These are phyloP conservation scores for Eufriesea mexicana DNA, from an alignment of 1,140 invertebrate genomes.

Conservation along the genomic window DNA sequence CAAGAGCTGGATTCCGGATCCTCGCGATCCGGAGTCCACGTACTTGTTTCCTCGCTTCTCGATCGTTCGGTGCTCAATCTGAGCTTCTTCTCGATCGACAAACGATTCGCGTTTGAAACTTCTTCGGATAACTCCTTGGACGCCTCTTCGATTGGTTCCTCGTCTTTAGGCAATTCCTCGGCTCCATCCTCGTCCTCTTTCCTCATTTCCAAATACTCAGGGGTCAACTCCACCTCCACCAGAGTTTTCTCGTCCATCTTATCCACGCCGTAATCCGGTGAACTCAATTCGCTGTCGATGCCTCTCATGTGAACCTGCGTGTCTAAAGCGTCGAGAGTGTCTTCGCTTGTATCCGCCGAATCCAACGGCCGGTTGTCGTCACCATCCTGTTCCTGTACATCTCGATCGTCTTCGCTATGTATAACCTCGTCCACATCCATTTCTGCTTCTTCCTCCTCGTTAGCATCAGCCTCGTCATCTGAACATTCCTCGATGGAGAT, in stretches of 20 bases:
- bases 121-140: neutral
- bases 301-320: conserved; percentile 78
- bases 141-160: conserved; percentile 60
- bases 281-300: conserved; percentile 77
- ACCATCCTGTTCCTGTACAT: conserved; percentile 76
- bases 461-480: conserved; percentile 75
- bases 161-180: conserved; percentile 80
- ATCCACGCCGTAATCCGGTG: conserved; percentile 79
- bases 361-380: conserved; percentile 76
- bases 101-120: conserved; percentile 62
- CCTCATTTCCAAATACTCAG: conserved; percentile 80
- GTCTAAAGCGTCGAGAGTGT: conserved; percentile 80
- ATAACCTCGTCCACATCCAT: conserved; percentile 76
- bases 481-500: conserved; percentile 82
- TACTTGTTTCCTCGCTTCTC: conserved; percentile 79
- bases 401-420: conserved; percentile 72
- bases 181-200: conserved; percentile 75
- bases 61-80: conserved; percentile 79
- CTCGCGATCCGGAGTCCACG: conserved; percentile 82
- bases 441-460: conserved; percentile 16
- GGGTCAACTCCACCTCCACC: conserved; percentile 79
- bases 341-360: conserved; percentile 78
- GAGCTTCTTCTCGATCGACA: conserved; percentile 76
- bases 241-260: conserved; percentile 80
- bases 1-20: conserved; percentile 91